These are phyloP conservation scores for Drosophila setosimentum DNA, from an alignment of 2,888 invertebrate genomes.

Conservation along the genomic window DNA sequence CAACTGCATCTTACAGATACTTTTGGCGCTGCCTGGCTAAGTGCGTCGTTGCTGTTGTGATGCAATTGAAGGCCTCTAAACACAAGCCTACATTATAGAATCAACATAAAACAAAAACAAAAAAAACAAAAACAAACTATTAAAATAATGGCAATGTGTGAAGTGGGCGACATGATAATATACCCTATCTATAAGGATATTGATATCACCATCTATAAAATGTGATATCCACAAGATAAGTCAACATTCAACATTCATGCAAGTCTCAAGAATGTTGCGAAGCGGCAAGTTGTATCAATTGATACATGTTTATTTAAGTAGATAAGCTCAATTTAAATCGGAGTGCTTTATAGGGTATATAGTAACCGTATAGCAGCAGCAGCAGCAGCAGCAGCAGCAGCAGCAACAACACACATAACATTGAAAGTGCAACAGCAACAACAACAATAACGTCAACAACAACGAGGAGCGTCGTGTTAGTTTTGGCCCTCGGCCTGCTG, in stretches of 20 bases:
- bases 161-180: not conserved
- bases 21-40: conserved; percentile 40
- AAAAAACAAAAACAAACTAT: conserved; percentile 21
- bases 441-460: conserved; percentile 44
- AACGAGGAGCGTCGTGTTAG: conserved; percentile 64
- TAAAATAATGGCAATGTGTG: conserved; percentile 19
- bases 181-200: conserved; percentile 23
- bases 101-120: conserved; percentile 41
- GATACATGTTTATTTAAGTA: not conserved
- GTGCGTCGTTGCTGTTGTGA: conserved; percentile 58
- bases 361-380: conserved; percentile 16
- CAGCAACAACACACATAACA: conserved; percentile 38
- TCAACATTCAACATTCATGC: not conserved
- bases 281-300: not conserved
- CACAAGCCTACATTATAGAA: conserved; percentile 57
- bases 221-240: no score
- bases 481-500: conserved; percentile 60
- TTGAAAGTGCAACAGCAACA: conserved; percentile 54
- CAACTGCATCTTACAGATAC: conserved; percentile 59
- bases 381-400: conserved; percentile 15
- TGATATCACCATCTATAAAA: not conserved
- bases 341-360: conserved; percentile 29
- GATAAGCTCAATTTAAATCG: not conserved
- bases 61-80: conserved; percentile 65
- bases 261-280: not conserved